A percentile compares a stretch with the other conserved stretches of the same genome.
Evolutionary conservation across 1,140 invertebrate species (phyloP).

Genomic region (Brachionus koreanus): DNA sequence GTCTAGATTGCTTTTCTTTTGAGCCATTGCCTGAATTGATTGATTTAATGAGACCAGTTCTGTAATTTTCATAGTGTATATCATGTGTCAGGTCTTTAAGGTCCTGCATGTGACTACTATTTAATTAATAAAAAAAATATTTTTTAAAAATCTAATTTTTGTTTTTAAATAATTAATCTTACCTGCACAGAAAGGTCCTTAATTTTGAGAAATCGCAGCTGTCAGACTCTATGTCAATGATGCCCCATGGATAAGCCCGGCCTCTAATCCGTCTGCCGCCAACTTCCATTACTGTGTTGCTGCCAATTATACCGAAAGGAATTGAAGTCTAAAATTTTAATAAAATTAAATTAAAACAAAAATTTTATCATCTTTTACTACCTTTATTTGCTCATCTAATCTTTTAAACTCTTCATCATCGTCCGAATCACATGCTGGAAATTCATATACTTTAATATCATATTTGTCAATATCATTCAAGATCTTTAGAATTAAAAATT

Average conservation of each 20-base stretch:
- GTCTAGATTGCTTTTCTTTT: background rate
- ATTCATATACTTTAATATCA: slow-evolving; percentile 98
- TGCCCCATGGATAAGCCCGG: slow-evolving; percentile 85
- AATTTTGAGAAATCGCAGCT: slow-evolving; percentile 29
- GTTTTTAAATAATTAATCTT: background rate
- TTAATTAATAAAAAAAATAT: background rate
- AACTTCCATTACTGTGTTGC: slow-evolving; percentile 83
- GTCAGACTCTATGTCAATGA: slow-evolving; percentile 69
- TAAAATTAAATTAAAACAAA: background rate
- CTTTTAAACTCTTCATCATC: slow-evolving; percentile 57
- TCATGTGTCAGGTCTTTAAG: slow-evolving; percentile 58
- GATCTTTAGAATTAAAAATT: background rate
- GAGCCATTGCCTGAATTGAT: background rate
- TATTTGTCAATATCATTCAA: slow-evolving; percentile 87
- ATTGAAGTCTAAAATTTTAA: slow-evolving; percentile 56
- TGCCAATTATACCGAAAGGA: slow-evolving; percentile 91
- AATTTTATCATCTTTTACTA: background rate
- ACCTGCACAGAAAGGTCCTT: slow-evolving; percentile 33
- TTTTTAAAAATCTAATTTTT: slow-evolving; percentile 19
- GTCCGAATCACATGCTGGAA: slow-evolving; percentile 65
- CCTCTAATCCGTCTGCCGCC: slow-evolving; percentile 67
- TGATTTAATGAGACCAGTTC: slow-evolving; percentile 48
- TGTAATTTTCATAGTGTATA: slow-evolving; percentile 58
- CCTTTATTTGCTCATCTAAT: slow-evolving; percentile 30
- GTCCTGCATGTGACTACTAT: slow-evolving; percentile 60